Evolutionary conservation across 2,797 vertebrate genomes (phyloP).

Genomic region (Prunella strophiata): DNA sequence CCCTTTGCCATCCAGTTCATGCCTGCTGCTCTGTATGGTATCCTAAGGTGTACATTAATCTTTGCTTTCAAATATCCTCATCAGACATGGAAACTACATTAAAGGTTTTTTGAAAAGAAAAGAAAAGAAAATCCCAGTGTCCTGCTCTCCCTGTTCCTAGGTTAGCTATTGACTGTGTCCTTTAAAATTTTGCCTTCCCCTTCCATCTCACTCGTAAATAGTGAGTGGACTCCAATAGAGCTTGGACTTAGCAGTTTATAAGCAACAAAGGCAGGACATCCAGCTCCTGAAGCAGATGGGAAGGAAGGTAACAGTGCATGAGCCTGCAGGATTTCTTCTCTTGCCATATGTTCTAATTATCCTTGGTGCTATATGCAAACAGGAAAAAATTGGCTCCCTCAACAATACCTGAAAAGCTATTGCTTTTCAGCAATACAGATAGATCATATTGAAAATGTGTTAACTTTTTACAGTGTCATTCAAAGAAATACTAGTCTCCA

Average conservation of each 20-base stretch:
- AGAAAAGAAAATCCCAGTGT: background rate
- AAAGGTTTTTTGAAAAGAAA: background rate
- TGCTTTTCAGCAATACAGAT: background rate
- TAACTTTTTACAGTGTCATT: background rate
- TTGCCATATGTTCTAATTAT: constrained; percentile 1
- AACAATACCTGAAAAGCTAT: background rate
- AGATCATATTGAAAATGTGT: background rate
- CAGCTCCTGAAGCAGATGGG: background rate
- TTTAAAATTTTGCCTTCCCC: background rate
- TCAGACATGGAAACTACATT: background rate
- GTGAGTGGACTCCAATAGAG: too few species aligned
- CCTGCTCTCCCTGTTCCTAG: background rate
- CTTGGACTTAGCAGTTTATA: background rate
- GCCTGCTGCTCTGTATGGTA: background rate
- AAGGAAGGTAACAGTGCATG: background rate
- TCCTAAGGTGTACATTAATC: background rate
- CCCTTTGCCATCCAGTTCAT: background rate
- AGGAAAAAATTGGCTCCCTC: background rate
- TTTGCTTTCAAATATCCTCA: background rate
- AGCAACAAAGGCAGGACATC: background rate
- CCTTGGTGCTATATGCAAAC: background rate
- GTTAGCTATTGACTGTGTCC: background rate
- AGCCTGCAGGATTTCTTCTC: background rate
- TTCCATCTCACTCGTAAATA: background rate
- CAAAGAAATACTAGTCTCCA: background rate